Evolutionary conservation across 2,797 vertebrate species (phyloP).

Genomic region (Cyprinodon diabolis): DNA sequence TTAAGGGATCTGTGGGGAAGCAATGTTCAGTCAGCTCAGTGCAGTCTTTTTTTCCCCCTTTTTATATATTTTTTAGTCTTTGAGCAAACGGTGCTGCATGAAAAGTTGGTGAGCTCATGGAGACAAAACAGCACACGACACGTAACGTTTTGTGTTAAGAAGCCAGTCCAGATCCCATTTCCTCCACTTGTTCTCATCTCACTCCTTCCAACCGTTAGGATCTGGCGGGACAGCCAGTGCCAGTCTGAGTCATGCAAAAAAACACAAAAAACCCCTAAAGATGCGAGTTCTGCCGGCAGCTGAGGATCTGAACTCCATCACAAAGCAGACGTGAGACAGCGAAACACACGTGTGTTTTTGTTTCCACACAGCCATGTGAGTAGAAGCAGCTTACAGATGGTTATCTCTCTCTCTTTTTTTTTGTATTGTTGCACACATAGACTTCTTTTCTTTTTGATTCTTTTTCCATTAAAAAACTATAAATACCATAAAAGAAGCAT

Average conservation of each 20-base stretch:
- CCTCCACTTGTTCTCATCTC: constrained; percentile 42
- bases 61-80: constrained; percentile 74
- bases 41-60: constrained; percentile 38
- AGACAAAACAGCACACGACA: constrained; percentile 77
- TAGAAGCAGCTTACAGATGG: constrained; percentile 83
- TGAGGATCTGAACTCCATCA: constrained; percentile 65
- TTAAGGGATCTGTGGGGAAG: constrained; percentile 51
- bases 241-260: constrained; percentile 86
- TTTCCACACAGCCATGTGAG: constrained; percentile 81
- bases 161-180: constrained; percentile 76
- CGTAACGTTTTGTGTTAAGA: constrained; percentile 76
- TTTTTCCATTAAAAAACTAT: constrained; percentile 87
- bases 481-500: constrained; percentile 93
- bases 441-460: constrained; percentile 79
- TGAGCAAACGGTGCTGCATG: constrained; percentile 73
- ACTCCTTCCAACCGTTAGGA: constrained; percentile 39
- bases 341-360: constrained; percentile 47
- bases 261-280: constrained; percentile 54
- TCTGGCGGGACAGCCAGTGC: constrained; percentile 81
- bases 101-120: constrained; percentile 68
- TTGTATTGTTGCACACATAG: constrained; percentile 68
- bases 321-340: constrained; percentile 64
- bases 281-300: constrained; percentile 68
- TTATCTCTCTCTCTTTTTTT: constrained; percentile 64
- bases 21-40: constrained; percentile 61